Evolutionary conservation across 2,113 vertebrate species (phyloP), one percentile per base, ranked within the genome.

Genomic region (Etia nguti): DNA sequence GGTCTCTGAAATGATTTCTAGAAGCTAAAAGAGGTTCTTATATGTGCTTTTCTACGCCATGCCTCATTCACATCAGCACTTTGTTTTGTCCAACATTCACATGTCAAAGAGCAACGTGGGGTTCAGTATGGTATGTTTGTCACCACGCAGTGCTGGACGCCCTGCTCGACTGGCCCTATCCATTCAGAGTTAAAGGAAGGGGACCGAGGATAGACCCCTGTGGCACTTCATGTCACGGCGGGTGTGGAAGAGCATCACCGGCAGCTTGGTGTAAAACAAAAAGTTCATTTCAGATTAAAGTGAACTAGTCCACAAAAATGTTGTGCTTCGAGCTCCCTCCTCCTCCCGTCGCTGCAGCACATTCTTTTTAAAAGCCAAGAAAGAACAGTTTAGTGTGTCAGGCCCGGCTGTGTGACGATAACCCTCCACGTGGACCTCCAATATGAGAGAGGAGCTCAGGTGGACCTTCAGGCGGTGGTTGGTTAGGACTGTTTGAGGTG

Each of bases 1-100:
- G 68, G 13, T 48, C 22, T 2, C 41, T 16, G 22, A 16, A 22
- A 73, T 5, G 38, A 65, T n/a, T 36, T 34, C 59, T n/a, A 0
- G 7, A 13, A 43, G 12, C 36, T 70, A 0, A 41, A 43, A 0
- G 0, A 34, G 59, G 59, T 62, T 11, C 31, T 62, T 34, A 11
- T 1, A 62, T 16, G 10, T 36, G 59, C 9, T 3, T 34, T 11
- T 54, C 10, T 54, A 31, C 31, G 6, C 6, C 31, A 31, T 31
- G 20, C n/a, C 52, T 55, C 10, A 2, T 55, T 55, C 18, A 62
- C 15, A 31, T 59, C 26, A 59, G 36, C 36, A 38, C 36, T 38
- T 10, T 38, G 36, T 38, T 38, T 10, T 38, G 10, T 10, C 38
- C 59, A 6, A 3, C 59, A 10, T 4, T 6, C 15, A 2, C 5